phyloP scores from a whole-genome alignment of 2,113 vertebrate species.

The Tachysurus vachellii region DNA sequence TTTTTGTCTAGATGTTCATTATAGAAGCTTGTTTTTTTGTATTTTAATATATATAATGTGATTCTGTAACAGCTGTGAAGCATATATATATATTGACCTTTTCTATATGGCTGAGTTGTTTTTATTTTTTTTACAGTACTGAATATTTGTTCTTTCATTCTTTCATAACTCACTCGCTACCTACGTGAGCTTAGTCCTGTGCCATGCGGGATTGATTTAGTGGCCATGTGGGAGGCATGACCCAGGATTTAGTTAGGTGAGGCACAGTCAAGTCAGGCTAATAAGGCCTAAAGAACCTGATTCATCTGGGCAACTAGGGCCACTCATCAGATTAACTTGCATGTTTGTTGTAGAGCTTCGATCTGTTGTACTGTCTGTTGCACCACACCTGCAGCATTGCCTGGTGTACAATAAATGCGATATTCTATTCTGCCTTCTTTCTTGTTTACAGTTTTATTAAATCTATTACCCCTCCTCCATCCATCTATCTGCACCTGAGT shows the following conservation, averaged over 20 bases:
- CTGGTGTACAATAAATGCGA: neutral
- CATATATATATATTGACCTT: neutral
- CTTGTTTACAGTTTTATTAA: conserved; percentile 39
- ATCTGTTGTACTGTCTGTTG: conserved; percentile 21
- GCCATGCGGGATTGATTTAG: neutral
- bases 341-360: conserved; percentile 41
- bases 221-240: conserved; percentile 44
- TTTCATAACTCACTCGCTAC: neutral
- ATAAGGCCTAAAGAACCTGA: conserved; percentile 46
- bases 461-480: conserved; percentile 13
- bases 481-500: conserved; percentile 6
- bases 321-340: conserved; percentile 44
- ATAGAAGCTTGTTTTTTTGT: neutral
- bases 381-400: conserved; percentile 2
- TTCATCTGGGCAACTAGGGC: conserved; percentile 32
- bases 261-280: conserved; percentile 44
- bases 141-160: neutral
- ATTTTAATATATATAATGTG: neutral
- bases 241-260: conserved; percentile 45
- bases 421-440: conserved; percentile 12
- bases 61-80: neutral
- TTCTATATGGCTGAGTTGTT: neutral
- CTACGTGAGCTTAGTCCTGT: neutral
- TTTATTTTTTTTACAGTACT: neutral
- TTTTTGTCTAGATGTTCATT: too few relatives aligned